These are phyloP conservation scores for Semnopithecus entellus DNA, from an alignment of 2,113 vertebrate genomes.

Conservation along the genomic window DNA sequence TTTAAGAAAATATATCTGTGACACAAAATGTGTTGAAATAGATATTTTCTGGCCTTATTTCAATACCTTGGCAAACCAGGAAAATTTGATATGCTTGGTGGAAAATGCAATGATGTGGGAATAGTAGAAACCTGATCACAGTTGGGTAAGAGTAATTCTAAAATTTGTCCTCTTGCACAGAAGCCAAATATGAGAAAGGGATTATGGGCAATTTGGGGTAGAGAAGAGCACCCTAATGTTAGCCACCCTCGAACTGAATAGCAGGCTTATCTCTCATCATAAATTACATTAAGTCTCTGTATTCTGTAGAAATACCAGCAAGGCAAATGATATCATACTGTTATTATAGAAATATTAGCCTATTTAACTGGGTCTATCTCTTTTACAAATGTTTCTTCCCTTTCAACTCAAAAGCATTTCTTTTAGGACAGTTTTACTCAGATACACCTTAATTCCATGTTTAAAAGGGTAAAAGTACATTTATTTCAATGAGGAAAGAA, in stretches of 20 bases:
- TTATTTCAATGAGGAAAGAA: slow-evolving; percentile 34
- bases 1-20: background rate
- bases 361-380: background rate
- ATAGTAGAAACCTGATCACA: background rate
- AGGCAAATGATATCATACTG: background rate
- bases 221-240: background rate
- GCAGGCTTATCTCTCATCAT: background rate
- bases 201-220: background rate
- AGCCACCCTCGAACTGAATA: background rate
- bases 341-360: background rate
- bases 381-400: background rate
- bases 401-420: background rate
- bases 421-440: background rate
- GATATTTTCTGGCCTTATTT: background rate
- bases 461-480: slow-evolving; percentile 60
- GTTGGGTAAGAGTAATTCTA: background rate
- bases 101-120: background rate
- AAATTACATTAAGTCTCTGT: background rate
- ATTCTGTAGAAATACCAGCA: background rate
- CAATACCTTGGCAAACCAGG: background rate
- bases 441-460: background rate
- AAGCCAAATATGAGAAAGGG: background rate
- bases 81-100: background rate
- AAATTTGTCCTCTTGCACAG: background rate
- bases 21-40: background rate